Evolutionary conservation across 2,888 invertebrate species (phyloP).

Genomic region (Tromatobia lineatoria): DNA sequence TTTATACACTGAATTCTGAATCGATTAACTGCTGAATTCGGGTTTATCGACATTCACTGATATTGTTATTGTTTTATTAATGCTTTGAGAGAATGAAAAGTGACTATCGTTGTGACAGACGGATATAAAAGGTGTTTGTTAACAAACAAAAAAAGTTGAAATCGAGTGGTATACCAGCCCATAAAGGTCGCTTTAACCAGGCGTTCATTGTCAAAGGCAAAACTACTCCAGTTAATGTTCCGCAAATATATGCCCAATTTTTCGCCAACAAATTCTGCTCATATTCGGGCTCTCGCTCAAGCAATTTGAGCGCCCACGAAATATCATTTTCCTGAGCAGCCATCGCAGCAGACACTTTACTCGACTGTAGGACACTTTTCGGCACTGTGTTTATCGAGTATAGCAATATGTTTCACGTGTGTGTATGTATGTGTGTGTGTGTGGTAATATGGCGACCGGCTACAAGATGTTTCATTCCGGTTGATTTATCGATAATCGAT

Average conservation of each 20-base stretch:
- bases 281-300: slow-evolving; percentile 72
- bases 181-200: slow-evolving; percentile 66
- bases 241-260: slow-evolving; percentile 65
- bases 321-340: slow-evolving; percentile 69
- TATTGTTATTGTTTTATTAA: neutral
- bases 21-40: too few species aligned
- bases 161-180: slow-evolving; percentile 68
- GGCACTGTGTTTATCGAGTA: neutral
- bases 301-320: slow-evolving; percentile 81
- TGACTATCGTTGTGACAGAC: neutral
- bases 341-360: slow-evolving; percentile 53
- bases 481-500: slow-evolving; percentile 6
- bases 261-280: slow-evolving; percentile 69
- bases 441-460: too few species aligned
- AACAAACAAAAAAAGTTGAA: neutral
- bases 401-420: too few species aligned
- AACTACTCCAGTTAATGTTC: slow-evolving; percentile 29
- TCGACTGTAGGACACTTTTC: slow-evolving; percentile 36
- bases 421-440: too few species aligned
- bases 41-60: neutral
- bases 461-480: neutral
- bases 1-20: neutral
- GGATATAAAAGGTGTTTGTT: neutral
- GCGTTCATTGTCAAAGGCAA: slow-evolving; percentile 62
- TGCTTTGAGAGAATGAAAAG: neutral